A percentile compares a stretch with the other conserved stretches of the same genome.
These are phyloP conservation scores for Esox niger DNA, from an alignment of 2,113 vertebrate species.

Conservation along the genomic window DNA sequence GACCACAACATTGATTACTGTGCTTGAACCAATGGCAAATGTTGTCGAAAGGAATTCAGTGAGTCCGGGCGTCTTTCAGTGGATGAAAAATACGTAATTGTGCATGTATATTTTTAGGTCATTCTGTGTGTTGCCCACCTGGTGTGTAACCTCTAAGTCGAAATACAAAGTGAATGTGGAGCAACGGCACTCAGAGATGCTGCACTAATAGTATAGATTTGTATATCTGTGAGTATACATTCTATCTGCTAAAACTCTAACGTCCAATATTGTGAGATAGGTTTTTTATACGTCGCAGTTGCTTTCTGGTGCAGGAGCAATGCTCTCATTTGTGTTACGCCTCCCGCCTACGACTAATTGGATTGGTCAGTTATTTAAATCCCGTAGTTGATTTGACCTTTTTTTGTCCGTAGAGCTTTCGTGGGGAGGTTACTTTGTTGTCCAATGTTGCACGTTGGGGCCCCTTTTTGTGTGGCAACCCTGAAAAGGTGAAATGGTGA, in stretches of 20 bases:
- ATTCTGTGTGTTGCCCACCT: not conserved
- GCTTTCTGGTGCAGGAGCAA: not conserved
- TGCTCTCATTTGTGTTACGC: not conserved
- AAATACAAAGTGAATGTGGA: not conserved
- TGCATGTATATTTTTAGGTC: too few relatives aligned
- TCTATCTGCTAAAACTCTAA: too few relatives aligned
- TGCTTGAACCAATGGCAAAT: slow-evolving; percentile 37
- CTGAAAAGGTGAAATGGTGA: slow-evolving; percentile 62
- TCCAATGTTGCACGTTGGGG: slow-evolving; percentile 36
- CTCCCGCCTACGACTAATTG: slow-evolving; percentile 19
- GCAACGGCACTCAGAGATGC: not conserved
- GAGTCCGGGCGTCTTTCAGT: slow-evolving; percentile 30
- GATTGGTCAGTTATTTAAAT: slow-evolving; percentile 36
- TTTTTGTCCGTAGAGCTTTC: slow-evolving; percentile 29
- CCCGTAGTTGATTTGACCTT: slow-evolving; percentile 40
- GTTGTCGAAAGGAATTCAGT: slow-evolving; percentile 39
- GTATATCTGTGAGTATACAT: too few relatives aligned
- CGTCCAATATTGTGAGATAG: too few relatives aligned
- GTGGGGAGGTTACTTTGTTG: slow-evolving; percentile 26
- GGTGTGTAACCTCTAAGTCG: not conserved
- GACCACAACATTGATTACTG: slow-evolving; percentile 49
- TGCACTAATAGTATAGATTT: not conserved
- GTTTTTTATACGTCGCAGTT: not conserved
- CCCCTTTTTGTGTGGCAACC: slow-evolving; percentile 51
- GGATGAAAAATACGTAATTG: slow-evolving; percentile 32